phyloP scores from a whole-genome alignment of 2,797 vertebrate genomes.

The Melanotaenia boesemani region DNA sequence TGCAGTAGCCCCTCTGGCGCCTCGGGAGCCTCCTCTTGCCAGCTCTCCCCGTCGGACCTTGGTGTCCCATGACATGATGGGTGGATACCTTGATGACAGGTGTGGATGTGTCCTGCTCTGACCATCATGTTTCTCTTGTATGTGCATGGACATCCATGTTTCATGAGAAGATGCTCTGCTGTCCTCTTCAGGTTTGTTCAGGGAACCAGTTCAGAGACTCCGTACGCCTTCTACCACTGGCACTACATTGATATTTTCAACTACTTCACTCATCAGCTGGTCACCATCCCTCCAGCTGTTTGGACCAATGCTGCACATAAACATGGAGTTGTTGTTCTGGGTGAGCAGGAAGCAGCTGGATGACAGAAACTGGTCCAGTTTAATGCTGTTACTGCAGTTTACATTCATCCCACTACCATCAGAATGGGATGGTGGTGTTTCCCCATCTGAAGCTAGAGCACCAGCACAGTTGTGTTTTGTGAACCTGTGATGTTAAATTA shows the following conservation, averaged over 20 bases:
- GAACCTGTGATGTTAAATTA: too few species aligned
- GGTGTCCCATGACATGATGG: slow-evolving; percentile 96
- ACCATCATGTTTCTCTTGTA: not conserved
- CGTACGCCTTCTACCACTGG: slow-evolving; percentile 96
- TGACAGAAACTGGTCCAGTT: not conserved
- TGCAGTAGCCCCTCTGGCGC: slow-evolving; percentile 77
- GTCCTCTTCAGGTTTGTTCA: slow-evolving; percentile 88
- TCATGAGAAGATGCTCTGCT: not conserved
- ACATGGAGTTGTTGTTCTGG: slow-evolving; percentile 89
- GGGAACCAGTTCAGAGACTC: slow-evolving; percentile 79
- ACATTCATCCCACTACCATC: too few species aligned
- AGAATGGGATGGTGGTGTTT: too few species aligned
- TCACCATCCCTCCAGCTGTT: slow-evolving; percentile 91
- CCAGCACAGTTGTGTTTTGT: too few species aligned
- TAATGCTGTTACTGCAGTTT: not conserved
- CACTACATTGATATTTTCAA: slow-evolving; percentile 92
- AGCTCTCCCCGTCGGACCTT: slow-evolving; percentile 82
- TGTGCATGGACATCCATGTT: not conserved
- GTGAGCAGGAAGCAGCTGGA: slow-evolving; percentile 73
- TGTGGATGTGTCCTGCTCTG: slow-evolving; percentile 48
- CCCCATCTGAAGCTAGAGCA: too few species aligned
- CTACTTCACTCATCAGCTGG: slow-evolving; percentile 92
- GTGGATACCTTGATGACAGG: slow-evolving; percentile 95
- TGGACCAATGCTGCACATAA: slow-evolving; percentile 94
- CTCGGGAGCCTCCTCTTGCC: slow-evolving; percentile 83